These are phyloP conservation scores for Mesorhabditis sp. DNA, from an alignment of 2,888 invertebrate species.

Conservation along the genomic window DNA sequence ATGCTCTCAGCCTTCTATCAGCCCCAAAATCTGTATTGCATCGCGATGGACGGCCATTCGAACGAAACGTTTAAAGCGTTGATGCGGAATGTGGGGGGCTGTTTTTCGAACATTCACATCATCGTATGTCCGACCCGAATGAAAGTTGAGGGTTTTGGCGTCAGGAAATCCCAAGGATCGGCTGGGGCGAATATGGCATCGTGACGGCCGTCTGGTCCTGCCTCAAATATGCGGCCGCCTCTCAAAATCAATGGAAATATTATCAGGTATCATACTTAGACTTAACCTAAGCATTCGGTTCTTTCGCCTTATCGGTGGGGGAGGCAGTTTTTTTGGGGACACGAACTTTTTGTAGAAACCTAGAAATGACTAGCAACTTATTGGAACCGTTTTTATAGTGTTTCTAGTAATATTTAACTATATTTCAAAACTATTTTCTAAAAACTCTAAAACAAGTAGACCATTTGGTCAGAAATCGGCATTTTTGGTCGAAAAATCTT, in stretches of 20 bases:
- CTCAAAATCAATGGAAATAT: conserved; percentile 22
- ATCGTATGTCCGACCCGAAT: conserved; percentile 14
- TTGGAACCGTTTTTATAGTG: no score
- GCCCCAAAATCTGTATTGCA: conserved; percentile 28
- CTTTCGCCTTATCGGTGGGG: no score
- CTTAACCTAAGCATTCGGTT: no score
- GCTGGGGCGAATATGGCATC: conserved; percentile 28
- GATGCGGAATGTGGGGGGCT: conserved; percentile 13
- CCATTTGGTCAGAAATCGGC: no score
- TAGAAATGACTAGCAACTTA: no score
- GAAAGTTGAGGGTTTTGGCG: not conserved
- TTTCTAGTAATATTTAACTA: no score
- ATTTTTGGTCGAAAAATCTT: no score
- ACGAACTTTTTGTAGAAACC: no score
- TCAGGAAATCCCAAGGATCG: conserved; percentile 11
- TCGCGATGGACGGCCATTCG: conserved; percentile 21
- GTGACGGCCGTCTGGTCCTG: conserved; percentile 24
- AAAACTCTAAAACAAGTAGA: not conserved
- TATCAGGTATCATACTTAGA: conserved; percentile 13
- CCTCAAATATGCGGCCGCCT: conserved; percentile 17
- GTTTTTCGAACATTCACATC: conserved; percentile 30
- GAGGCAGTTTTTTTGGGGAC: no score
- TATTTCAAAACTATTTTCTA: conserved; percentile 6
- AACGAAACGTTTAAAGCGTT: conserved; percentile 8
- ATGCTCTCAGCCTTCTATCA: conserved; percentile 26